phyloP scores from a whole-genome alignment of 2,888 invertebrate species.

The Acanthoscelides obtectus region DNA sequence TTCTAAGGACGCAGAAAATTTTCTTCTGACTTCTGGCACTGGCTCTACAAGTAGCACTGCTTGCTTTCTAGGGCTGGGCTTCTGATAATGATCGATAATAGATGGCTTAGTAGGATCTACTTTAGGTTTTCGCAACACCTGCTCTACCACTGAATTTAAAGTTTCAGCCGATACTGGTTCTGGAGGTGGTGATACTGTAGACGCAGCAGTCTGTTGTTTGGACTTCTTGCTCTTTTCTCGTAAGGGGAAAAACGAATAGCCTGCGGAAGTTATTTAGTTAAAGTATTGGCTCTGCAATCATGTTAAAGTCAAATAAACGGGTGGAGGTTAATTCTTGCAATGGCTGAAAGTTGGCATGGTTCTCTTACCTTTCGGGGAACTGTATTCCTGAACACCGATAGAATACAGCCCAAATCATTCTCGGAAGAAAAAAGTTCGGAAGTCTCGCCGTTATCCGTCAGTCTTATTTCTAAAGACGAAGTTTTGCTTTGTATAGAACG shows the following conservation, averaged over 20 bases:
- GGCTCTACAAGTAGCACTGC: constrained; percentile 1
- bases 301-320: no score
- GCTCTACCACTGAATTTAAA: constrained; percentile 14
- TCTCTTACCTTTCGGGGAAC: no score
- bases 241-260: constrained; percentile 29
- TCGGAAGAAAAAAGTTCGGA: no score
- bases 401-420: no score
- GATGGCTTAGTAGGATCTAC: constrained; percentile 19
- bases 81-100: constrained; percentile 26
- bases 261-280: constrained; percentile 12
- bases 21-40: background rate
- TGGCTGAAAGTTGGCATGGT: no score
- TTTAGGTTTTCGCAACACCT: constrained; percentile 17
- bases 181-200: background rate
- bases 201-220: constrained; percentile 7
- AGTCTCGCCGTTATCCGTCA: no score
- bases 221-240: constrained; percentile 25
- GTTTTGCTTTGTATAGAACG: no score
- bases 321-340: no score
- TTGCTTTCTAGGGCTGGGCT: constrained; percentile 12
- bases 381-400: no score
- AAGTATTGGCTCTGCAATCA: background rate
- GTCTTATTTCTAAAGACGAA: no score
- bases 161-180: constrained; percentile 6
- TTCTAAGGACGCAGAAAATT: background rate